Base-by-base conservation (phyloP, 2,797 vertebrate species). In the Myiotriccus ornatus region DNA sequence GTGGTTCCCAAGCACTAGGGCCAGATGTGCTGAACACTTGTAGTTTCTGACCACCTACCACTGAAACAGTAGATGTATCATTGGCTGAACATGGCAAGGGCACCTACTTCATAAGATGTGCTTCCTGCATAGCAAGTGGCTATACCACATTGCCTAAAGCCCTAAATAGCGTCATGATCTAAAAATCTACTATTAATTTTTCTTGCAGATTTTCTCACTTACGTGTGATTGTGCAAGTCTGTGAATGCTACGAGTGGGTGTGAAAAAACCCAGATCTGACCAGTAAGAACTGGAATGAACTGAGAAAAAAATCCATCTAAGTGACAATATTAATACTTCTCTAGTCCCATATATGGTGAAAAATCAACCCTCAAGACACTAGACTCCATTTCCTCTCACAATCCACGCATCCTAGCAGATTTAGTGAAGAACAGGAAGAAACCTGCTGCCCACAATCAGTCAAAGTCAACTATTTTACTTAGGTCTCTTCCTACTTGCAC, bases 11-110 rank as follows among this genome's bases (percentile, higher is more conserved):
- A 79, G 96, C 89, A 62, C 57, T n/a, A n/a, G 63, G 7, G 73
- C 47, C 86, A 94, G 95, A 92, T 87, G 92, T 21, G 0, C 83
- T 19, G 62, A 97, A 82, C 95, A 89, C 93, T 44, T 95, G 96
- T 92, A 96, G 86, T 87, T 87, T 97, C 83, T 25, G 83, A 94
- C 89, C 96, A 92, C 97, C 95, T 97, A 96, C 95, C 78, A 80
- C 85, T 52, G 9, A 92, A 85, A 89, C 79, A 64, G 59, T 50
- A 91, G 74, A 92, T 79, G 53, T 63, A 63, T 89, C 93, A 86
- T 94, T 95, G 97, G 95, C 94, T 94, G 94, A 96, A 97, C 94
- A 91, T 27, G 74, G 91, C 88, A 94, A 93, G 91, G 95, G 91
- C 92, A 97, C 79, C 41, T 90, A 80, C 78, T 53, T 71, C 65